Evolutionary conservation across 1,140 invertebrate genomes (phyloP), one percentile per base, ranked within the genome.

Genomic region (Temnothorax curvispinosus): DNA sequence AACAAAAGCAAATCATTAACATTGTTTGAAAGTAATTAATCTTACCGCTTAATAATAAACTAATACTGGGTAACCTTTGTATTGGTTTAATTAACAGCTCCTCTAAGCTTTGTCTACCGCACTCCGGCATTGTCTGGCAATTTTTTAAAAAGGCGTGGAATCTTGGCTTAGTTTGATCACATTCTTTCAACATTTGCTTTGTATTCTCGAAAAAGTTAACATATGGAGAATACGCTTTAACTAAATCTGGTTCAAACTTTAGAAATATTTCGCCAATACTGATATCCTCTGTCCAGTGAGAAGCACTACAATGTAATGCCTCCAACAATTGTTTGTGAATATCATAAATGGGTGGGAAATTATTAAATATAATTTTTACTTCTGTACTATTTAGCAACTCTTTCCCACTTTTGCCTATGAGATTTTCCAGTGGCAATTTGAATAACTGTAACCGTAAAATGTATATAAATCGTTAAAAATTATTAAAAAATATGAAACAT

Each of bases 101-200:
- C 93, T 98, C 97, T 85, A 99, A 96, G 92, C 97, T 98, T 95
- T 99, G 99, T 91, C 99, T 96, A 3, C 99, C 98, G 96, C 99
- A 99, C 95, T 99, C 99, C 4, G 98, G 98, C 94, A 97, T 98
- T 60, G 97, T 97, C 94, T 98, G 98, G 91, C 98, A 98, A 91
- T 99, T 98, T 96, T 99, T 99, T n/a, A 99, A 96, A 95, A 99
- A 99, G 90, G 99, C 99, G 95, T 99, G 98, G 96, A 99, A 99
- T 94, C 98, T 96, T 35, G 98, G 98, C 94, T 99, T 99, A 90
- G 97, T 97, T 94, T 97, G 96, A 96, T 99, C 98, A 96, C 98
- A 99, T 92, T 98, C 97, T 86, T 97, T 96, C 90, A 99, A 96
- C 96, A 98, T 98, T 92, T 99, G 98, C 95, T 99, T 99, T 93